phyloP scores from a whole-genome alignment of 2,797 vertebrate species.

The Cynopterus sphinx region DNA sequence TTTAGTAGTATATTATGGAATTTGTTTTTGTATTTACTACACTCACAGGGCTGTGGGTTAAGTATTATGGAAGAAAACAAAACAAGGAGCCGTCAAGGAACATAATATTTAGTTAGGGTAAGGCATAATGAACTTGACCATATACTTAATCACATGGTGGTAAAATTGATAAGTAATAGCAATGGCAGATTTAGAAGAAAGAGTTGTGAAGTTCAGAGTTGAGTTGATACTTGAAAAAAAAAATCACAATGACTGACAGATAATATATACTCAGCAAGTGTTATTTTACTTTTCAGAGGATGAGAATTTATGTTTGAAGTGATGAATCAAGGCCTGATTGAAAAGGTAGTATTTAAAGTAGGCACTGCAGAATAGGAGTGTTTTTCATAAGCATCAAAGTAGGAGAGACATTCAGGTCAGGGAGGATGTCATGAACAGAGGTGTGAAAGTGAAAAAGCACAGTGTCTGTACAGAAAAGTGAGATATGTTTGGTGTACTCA shows the following conservation, averaged over 20 bases:
- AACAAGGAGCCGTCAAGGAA: not conserved
- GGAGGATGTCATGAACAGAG: not conserved
- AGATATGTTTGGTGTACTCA: not conserved
- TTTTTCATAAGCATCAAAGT: not conserved
- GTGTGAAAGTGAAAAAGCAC: not conserved
- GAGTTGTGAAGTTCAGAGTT: conserved; percentile 23
- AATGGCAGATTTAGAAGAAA: not conserved
- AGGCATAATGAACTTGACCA: not conserved
- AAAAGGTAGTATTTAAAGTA: not conserved
- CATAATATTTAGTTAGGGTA: conserved; percentile 18
- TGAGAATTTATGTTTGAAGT: conserved; percentile 21
- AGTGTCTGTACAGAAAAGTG: not conserved
- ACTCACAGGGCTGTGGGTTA: not conserved
- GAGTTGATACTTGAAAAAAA: conserved; percentile 11
- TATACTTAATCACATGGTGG: not conserved
- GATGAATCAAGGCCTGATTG: not conserved
- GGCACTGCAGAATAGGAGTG: not conserved
- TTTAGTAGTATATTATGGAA: not conserved
- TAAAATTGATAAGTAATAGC: not conserved
- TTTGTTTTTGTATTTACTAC: not conserved
- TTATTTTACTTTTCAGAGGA: conserved; percentile 41
- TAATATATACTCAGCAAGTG: not conserved
- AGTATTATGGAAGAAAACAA: not conserved
- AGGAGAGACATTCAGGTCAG: not conserved
- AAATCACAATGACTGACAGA: not conserved